These are phyloP conservation scores for Zygogramma bicolorata DNA, from an alignment of 2,888 invertebrate genomes.

Conservation along the genomic window DNA sequence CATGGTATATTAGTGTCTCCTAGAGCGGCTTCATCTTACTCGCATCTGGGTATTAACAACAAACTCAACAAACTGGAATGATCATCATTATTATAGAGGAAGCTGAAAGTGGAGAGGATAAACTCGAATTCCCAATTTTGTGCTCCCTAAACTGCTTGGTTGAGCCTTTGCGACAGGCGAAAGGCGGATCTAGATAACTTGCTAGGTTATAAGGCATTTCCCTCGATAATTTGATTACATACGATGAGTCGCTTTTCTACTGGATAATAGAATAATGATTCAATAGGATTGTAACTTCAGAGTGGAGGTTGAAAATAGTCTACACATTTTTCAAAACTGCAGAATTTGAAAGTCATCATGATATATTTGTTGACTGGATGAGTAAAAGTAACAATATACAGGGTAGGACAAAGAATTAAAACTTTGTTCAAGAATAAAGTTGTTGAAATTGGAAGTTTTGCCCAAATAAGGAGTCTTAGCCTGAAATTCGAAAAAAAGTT, in stretches of 20 bases:
- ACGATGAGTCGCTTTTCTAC: not conserved
- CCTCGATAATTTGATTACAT: not conserved
- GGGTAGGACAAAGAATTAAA: too few species aligned
- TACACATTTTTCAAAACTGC: too few species aligned
- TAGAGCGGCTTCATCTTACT: slow-evolving; percentile 39
- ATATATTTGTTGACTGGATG: too few species aligned
- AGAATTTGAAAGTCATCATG: too few species aligned
- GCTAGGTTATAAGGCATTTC: slow-evolving; percentile 26
- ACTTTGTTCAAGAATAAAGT: too few species aligned
- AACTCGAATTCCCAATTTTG: slow-evolving; percentile 40
- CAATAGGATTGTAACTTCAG: not conserved
- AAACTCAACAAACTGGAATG: slow-evolving; percentile 56
- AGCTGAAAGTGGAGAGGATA: slow-evolving; percentile 34
- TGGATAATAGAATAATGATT: not conserved
- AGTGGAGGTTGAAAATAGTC: too few species aligned
- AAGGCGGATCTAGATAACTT: slow-evolving; percentile 23
- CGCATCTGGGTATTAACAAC: slow-evolving; percentile 51
- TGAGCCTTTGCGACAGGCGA: slow-evolving; percentile 21
- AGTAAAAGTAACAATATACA: too few species aligned
- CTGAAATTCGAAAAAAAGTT: too few species aligned
- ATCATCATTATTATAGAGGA: slow-evolving; percentile 49
- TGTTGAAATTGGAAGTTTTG: too few species aligned
- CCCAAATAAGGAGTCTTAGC: too few species aligned
- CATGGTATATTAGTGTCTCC: slow-evolving; percentile 39
- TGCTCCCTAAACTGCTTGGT: slow-evolving; percentile 27